These are phyloP conservation scores for Gobiocypris rarus DNA, from an alignment of 2,113 vertebrate species.

Conservation along the genomic window DNA sequence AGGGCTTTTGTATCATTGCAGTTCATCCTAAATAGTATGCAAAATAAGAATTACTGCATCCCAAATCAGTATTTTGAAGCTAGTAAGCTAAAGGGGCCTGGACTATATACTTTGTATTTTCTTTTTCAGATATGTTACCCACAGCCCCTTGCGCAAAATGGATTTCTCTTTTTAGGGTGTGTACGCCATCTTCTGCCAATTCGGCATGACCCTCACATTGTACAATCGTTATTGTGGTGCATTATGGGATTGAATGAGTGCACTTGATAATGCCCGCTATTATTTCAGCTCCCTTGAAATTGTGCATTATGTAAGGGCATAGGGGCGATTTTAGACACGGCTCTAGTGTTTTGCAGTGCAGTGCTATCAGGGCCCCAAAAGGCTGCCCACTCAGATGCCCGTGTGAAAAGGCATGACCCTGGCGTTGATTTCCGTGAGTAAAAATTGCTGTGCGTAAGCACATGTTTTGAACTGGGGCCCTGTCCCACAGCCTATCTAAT, in stretches of 20 bases:
- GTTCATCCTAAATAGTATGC: neutral
- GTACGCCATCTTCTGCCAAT: neutral
- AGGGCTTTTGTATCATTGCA: neutral
- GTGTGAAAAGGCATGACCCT: constrained; percentile 48
- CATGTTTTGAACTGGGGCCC: constrained; percentile 61
- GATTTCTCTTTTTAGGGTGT: neutral
- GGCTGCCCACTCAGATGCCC: neutral
- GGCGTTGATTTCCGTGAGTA: constrained; percentile 47
- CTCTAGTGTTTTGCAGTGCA: neutral
- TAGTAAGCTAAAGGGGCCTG: neutral
- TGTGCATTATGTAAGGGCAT: neutral
- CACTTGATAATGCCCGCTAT: neutral
- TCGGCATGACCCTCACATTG: neutral
- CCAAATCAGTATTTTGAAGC: neutral
- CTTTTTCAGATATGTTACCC: neutral
- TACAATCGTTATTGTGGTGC: neutral
- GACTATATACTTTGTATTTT: neutral
- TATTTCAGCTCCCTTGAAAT: neutral
- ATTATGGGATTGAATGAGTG: neutral
- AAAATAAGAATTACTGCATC: neutral
- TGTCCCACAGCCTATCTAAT: constrained; percentile 64
- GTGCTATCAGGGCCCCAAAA: neutral
- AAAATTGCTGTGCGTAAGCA: constrained; percentile 63
- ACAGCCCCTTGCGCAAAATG: neutral
- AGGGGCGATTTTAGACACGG: neutral